Conservation (phyloP, 2,888 invertebrate species). For the Acanthococcus lagerstroemiae region DNA sequence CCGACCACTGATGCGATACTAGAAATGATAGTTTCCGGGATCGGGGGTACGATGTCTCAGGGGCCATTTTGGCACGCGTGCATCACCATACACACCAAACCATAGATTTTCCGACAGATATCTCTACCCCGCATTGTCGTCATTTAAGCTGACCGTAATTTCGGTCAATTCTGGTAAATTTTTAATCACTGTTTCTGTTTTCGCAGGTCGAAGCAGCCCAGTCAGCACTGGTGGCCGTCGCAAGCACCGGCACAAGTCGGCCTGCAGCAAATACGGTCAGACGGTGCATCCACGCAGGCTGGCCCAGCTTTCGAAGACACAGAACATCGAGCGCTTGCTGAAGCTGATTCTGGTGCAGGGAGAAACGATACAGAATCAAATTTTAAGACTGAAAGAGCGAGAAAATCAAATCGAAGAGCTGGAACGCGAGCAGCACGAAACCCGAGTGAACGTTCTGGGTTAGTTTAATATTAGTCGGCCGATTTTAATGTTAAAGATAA, state of each 20-base stretch:
- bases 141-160: too few species aligned
- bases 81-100: too few species aligned
- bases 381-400: slow-evolving; percentile 51
- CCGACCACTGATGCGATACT: too few species aligned
- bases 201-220: slow-evolving; percentile 37
- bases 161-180: too few species aligned
- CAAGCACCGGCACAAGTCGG: slow-evolving; percentile 37
- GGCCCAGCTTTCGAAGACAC: slow-evolving; percentile 42
- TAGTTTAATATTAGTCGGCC: too few species aligned
- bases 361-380: slow-evolving; percentile 47
- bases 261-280: slow-evolving; percentile 36
- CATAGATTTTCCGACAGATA: too few species aligned
- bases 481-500: too few species aligned
- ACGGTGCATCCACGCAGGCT: slow-evolving; percentile 44
- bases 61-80: too few species aligned
- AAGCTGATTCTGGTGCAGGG: slow-evolving; percentile 52
- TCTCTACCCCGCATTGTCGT: too few species aligned
- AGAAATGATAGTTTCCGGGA: too few species aligned
- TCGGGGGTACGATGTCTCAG: too few species aligned
- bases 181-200: neutral
- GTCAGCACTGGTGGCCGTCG: slow-evolving; percentile 31
- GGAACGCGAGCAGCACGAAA: slow-evolving; percentile 66
- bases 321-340: slow-evolving; percentile 46
- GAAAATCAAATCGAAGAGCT: slow-evolving; percentile 68
- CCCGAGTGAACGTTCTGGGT: slow-evolving; percentile 61